Evolutionary conservation across 2,888 invertebrate genomes (phyloP).

Genomic region (Rhingia campestris): DNA sequence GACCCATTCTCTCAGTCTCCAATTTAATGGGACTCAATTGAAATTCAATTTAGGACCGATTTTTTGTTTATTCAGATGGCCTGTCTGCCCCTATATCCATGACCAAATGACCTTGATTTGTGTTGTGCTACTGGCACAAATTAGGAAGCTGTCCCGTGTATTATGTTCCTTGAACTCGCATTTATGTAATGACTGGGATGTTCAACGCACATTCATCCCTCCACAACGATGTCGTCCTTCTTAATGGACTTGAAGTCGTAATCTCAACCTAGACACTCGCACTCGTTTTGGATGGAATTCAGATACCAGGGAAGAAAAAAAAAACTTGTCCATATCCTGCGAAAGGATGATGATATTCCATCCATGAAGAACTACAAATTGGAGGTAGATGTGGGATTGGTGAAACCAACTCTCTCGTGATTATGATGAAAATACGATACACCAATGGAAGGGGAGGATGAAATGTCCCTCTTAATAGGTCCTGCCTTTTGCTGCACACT

Average conservation of each 20-base stretch:
- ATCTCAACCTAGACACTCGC: conserved; percentile 7
- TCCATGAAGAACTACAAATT: conserved; percentile 22
- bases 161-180: conserved; percentile 24
- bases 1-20: conserved; percentile 9
- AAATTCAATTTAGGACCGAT: conserved; percentile 56
- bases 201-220: conserved; percentile 24
- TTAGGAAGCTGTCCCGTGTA: conserved; percentile 9
- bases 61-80: background rate
- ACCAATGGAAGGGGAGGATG: conserved; percentile 17
- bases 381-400: conserved; percentile 38
- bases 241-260: conserved; percentile 36
- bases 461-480: conserved; percentile 40
- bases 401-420: conserved; percentile 7
- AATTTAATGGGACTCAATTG: conserved; percentile 49
- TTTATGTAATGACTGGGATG: conserved; percentile 39
- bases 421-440: conserved; percentile 19
- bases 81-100: background rate
- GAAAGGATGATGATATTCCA: conserved; percentile 32
- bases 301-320: background rate
- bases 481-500: conserved; percentile 42
- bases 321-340: conserved; percentile 23
- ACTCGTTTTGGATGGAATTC: background rate
- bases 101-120: conserved; percentile 38
- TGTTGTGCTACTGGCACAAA: conserved; percentile 14
- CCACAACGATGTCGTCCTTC: conserved; percentile 17